Evolutionary conservation across 2,113 vertebrate species (phyloP).

Genomic region (Podarcis raffonei): DNA sequence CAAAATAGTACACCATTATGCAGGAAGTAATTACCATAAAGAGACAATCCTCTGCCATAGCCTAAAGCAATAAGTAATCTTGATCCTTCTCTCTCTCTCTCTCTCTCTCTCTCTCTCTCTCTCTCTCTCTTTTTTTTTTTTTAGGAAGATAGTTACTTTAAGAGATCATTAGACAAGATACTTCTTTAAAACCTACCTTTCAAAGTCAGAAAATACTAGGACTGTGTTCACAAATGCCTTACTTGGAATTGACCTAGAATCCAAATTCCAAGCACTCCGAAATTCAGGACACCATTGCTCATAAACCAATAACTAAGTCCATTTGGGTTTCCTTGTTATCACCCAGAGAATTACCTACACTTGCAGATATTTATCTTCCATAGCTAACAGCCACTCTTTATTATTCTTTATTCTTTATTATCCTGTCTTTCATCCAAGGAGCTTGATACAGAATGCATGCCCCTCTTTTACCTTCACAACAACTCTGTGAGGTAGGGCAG

Average conservation of each 20-base stretch:
- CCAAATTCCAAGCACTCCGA: background rate
- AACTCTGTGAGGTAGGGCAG: background rate
- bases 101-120: background rate
- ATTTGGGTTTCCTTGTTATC: background rate
- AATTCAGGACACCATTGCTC: background rate
- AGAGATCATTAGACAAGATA: background rate
- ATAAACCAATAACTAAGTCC: background rate
- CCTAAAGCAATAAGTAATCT: constrained; percentile 53
- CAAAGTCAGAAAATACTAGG: background rate
- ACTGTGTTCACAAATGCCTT: background rate
- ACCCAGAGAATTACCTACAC: background rate
- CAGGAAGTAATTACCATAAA: constrained; percentile 62
- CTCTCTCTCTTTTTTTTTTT: too few species aligned
- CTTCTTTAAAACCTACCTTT: constrained; percentile 31
- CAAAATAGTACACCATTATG: constrained; percentile 32
- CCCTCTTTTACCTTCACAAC: background rate
- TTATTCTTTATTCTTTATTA: background rate
- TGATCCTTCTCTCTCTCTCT: background rate
- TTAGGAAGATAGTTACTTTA: constrained; percentile 45
- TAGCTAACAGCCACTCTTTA: background rate
- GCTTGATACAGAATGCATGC: background rate
- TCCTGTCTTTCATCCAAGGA: background rate
- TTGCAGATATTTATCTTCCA: background rate
- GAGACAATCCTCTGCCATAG: constrained; percentile 46
- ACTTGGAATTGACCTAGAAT: background rate